Percentiles rank a stretch among this genome's conserved stretches.
These are phyloP conservation scores for Steinernema hermaphroditum DNA, from an alignment of 2,888 invertebrate genomes.

Conservation along the genomic window DNA sequence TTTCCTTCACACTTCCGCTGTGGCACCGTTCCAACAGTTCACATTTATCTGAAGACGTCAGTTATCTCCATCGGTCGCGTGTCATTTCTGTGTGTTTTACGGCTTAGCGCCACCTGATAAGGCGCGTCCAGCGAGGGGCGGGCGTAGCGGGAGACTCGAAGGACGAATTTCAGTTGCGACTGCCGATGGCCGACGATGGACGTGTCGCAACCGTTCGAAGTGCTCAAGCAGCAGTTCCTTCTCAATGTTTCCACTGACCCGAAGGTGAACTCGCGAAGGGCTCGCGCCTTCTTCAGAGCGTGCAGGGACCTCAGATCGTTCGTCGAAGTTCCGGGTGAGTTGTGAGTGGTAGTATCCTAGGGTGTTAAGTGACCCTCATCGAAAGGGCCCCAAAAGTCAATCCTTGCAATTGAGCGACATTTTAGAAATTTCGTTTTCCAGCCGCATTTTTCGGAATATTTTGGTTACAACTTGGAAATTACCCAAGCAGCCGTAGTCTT, in stretches of 20 bases:
- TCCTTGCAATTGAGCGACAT: too few relatives aligned
- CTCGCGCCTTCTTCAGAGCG: neutral
- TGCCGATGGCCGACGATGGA: constrained; percentile 24
- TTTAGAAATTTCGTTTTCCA: too few relatives aligned
- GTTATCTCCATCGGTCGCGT: neutral
- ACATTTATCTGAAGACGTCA: too few relatives aligned
- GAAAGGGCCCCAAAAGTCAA: too few relatives aligned
- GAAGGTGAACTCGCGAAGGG: neutral
- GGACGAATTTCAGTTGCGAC: constrained; percentile 13
- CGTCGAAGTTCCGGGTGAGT: constrained; percentile 26
- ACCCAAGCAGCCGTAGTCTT: too few relatives aligned
- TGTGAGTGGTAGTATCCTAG: too few relatives aligned
- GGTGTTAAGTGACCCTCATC: too few relatives aligned
- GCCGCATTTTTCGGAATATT: too few relatives aligned
- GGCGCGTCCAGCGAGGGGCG: constrained; percentile 20
- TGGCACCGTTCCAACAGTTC: too few relatives aligned
- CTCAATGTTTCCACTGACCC: neutral
- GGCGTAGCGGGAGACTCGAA: neutral
- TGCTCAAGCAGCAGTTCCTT: constrained; percentile 2
- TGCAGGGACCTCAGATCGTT: neutral
- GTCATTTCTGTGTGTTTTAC: neutral
- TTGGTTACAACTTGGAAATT: too few relatives aligned
- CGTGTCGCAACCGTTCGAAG: constrained; percentile 22
- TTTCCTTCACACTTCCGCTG: too few relatives aligned
- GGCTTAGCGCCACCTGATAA: constrained; percentile 26